These are phyloP conservation scores for Graphium colonna DNA, from an alignment of 2,888 invertebrate genomes.

Conservation along the genomic window DNA sequence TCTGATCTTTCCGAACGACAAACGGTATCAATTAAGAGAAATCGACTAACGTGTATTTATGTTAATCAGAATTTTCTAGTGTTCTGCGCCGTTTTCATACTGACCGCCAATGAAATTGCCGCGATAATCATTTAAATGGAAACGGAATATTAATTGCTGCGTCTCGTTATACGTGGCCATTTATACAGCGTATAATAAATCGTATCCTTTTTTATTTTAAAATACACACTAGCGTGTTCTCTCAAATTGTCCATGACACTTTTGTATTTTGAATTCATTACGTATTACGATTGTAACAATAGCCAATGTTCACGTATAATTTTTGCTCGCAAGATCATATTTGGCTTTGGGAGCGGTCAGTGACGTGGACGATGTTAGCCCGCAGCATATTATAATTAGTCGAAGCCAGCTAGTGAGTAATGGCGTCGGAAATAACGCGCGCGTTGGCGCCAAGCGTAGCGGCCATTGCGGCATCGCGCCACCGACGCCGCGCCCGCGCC, in stretches of 20 bases:
- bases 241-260: too few relatives aligned
- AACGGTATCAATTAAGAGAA: slow-evolving; percentile 41
- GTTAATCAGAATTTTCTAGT: slow-evolving; percentile 26
- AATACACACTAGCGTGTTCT: too few relatives aligned
- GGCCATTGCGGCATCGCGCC: slow-evolving; percentile 41
- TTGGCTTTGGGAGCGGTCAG: slow-evolving; percentile 48
- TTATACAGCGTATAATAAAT: too few relatives aligned
- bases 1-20: slow-evolving; percentile 57
- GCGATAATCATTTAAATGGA: slow-evolving; percentile 12
- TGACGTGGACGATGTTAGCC: slow-evolving; percentile 57
- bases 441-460: slow-evolving; percentile 75
- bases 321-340: slow-evolving; percentile 28
- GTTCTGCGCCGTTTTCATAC: slow-evolving; percentile 26
- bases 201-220: too few relatives aligned
- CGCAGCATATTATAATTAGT: slow-evolving; percentile 76
- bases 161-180: neutral
- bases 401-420: slow-evolving; percentile 73
- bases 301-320: slow-evolving; percentile 23
- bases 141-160: slow-evolving; percentile 5
- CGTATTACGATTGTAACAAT: neutral
- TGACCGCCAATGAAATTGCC: slow-evolving; percentile 8
- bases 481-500: slow-evolving; percentile 39
- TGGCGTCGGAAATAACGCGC: slow-evolving; percentile 76
- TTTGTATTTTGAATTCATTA: neutral
- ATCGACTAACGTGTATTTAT: slow-evolving; percentile 36